Evolutionary conservation across 2,888 invertebrate genomes (phyloP).

Genomic region (Ochropleura leucogaster): DNA sequence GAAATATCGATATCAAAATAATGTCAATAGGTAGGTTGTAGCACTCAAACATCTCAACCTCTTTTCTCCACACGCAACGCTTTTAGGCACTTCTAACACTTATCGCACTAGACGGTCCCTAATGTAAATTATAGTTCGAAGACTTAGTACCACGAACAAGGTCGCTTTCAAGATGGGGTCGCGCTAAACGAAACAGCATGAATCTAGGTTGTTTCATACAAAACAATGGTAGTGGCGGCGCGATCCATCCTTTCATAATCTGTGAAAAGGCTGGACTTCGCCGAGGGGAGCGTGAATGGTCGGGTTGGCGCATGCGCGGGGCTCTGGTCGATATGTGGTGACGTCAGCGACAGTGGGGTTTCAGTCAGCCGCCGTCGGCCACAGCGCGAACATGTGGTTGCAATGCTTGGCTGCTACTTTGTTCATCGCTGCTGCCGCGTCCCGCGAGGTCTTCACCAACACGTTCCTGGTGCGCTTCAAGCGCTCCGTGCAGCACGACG

Average conservation of each 20-base stretch:
- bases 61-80: constrained; percentile 52
- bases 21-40: constrained; percentile 28
- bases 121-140: constrained; percentile 54
- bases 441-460: constrained; percentile 97
- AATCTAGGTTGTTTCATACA: constrained; percentile 74
- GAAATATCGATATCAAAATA: constrained; percentile 40
- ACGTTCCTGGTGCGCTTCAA: constrained; percentile 98
- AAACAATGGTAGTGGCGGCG: constrained; percentile 74
- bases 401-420: constrained; percentile 85
- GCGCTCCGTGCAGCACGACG: constrained; percentile 93
- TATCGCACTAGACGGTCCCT: constrained; percentile 55
- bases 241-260: constrained; percentile 78
- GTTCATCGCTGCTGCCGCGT: constrained; percentile 83
- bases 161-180: constrained; percentile 57
- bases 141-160: constrained; percentile 61
- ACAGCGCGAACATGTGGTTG: constrained; percentile 86
- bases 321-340: constrained; percentile 85
- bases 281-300: constrained; percentile 70
- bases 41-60: constrained; percentile 35
- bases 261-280: constrained; percentile 71
- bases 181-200: constrained; percentile 60
- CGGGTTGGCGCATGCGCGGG: constrained; percentile 81
- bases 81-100: constrained; percentile 63
- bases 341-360: constrained; percentile 82
- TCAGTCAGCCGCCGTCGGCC: constrained; percentile 88